Evolutionary conservation across 2,113 vertebrate species (phyloP).

Genomic region (Psilopsiagon aurifrons): DNA sequence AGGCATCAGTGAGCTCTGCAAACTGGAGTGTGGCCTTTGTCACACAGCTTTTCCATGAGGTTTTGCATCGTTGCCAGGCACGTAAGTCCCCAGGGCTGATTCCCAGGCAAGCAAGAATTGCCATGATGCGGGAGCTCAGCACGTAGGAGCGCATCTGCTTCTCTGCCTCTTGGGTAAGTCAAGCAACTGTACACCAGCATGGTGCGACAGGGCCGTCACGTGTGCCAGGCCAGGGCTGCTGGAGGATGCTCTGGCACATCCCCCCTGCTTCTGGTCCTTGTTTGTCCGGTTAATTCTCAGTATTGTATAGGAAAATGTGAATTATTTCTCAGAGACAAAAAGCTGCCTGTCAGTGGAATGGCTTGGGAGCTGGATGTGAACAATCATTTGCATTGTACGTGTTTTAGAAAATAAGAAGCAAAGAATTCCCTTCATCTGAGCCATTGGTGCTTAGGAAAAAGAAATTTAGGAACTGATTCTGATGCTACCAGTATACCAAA

Average conservation of each 20-base stretch:
- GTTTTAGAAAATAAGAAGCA: not conserved
- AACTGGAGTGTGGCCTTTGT: fast-evolving
- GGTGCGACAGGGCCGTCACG: not conserved
- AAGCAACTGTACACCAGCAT: fast-evolving
- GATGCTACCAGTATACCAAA: not conserved
- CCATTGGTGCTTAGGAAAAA: fast-evolving
- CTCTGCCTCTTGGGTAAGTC: fast-evolving
- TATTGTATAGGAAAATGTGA: not conserved
- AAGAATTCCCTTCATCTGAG: not conserved
- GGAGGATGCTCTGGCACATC: not conserved
- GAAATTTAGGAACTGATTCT: not conserved
- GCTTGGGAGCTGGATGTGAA: not conserved
- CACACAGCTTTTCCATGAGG: not conserved
- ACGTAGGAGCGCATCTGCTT: fast-evolving
- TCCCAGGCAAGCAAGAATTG: not conserved
- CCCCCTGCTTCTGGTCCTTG: not conserved
- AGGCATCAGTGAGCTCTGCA: not conserved
- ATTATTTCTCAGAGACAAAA: not conserved
- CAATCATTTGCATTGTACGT: fast-evolving
- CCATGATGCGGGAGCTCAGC: fast-evolving
- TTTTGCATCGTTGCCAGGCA: not conserved
- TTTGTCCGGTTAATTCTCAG: not conserved
- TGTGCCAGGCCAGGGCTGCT: not conserved
- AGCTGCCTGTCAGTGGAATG: fast-evolving
- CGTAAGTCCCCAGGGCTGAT: not conserved